A percentile compares a stretch with the other conserved stretches of the same genome.
Evolutionary conservation across 2,888 invertebrate genomes (phyloP).

Genomic region (Eubasilissa splendida): DNA sequence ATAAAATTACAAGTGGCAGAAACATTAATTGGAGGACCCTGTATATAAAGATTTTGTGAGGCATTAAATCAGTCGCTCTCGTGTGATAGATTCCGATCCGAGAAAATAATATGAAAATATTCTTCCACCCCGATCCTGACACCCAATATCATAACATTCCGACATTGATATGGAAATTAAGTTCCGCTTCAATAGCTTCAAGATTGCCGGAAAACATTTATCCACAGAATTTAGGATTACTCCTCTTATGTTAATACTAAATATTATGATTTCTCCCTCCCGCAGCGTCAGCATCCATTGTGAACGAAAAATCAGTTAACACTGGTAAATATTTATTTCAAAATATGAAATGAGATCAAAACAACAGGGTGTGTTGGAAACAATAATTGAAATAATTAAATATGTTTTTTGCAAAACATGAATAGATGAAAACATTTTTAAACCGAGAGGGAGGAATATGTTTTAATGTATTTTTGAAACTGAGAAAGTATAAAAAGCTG

Average conservation of each 20-base stretch:
- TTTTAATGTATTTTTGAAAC: too few species aligned
- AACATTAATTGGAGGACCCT: too few species aligned
- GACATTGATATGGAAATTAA: constrained; percentile 31
- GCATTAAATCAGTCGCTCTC: too few species aligned
- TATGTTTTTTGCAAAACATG: too few species aligned
- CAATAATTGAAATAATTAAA: too few species aligned
- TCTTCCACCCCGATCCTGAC: constrained; percentile 11
- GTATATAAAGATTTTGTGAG: too few species aligned
- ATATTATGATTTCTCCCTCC: not conserved
- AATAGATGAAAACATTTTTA: too few species aligned
- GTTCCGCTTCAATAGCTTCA: constrained; percentile 8
- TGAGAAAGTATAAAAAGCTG: too few species aligned
- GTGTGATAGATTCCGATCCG: not conserved
- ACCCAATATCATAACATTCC: constrained; percentile 18
- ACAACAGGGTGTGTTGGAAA: not conserved
- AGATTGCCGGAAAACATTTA: constrained; percentile 25
- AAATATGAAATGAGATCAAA: not conserved
- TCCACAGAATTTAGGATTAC: constrained; percentile 14
- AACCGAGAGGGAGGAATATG: too few species aligned
- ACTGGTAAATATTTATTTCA: not conserved
- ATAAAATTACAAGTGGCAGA: too few species aligned
- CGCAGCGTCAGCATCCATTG: not conserved
- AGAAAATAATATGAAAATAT: constrained; percentile 14
- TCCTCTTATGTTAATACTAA: not conserved
- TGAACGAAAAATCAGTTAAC: not conserved